Evolutionary conservation across 2,113 vertebrate species (phyloP), one percentile per base, ranked within the genome.

Genomic region (Paralichthys olivaceus): DNA sequence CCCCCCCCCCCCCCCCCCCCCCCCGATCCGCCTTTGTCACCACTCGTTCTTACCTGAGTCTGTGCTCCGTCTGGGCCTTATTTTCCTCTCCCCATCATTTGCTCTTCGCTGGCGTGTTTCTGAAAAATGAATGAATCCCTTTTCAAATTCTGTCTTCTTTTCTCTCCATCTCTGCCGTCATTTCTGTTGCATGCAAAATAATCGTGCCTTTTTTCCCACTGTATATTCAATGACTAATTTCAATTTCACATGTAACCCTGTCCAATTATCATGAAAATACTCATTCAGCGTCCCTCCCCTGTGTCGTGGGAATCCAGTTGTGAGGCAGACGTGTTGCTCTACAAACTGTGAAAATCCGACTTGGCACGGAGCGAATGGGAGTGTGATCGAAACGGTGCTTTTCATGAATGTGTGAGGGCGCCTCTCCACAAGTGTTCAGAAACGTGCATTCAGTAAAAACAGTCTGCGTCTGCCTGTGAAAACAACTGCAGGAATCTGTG

Each of bases 1-100:
- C 72, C 81, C 74, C 45, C 66, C 72, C 81, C 74, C 45, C 17
- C 45, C 4, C 15, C 15, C 45, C 45, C 45, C 45, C 2, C 2
- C 17, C 65, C 63, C 69, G 86, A 87, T 85, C 82, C 74, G 79
- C 72, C 71, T 90, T 85, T 88, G 89, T 93, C 93, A 81, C 87
- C 15, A 56, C 76, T 86, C 89, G 72, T 79, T 65, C 69, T 66
- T 74, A 65, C 57, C 72, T 49, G 60, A 55, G 73, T 53, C 56
- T 57, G 26, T 60, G 8, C 64, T 81, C 37, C 9, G 14, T 56
- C 34, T 37, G 7, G 6, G 7, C n/a, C 25, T 5, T 7, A 72
- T 75, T 67, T 29, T 45, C 55, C 40, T 53, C 57, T 34, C 28
- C n/a, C 60, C 56, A 20, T 75, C 43, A 32, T 62, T 76, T 7